Evolutionary conservation across 2,797 vertebrate species (phyloP).

Genomic region (Ctenopoma kingsleyae): DNA sequence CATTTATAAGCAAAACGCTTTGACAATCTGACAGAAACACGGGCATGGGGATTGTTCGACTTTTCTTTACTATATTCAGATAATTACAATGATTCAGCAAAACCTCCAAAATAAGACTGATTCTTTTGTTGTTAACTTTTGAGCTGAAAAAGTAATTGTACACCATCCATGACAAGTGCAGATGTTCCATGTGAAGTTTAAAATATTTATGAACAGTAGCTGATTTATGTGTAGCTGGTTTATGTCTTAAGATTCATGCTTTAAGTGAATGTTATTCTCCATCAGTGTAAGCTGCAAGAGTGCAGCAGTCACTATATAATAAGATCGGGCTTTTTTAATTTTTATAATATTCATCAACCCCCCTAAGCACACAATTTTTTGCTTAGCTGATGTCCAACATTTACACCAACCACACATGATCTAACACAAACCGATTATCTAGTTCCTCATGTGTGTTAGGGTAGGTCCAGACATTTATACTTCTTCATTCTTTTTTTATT

Average conservation of each 20-base stretch:
- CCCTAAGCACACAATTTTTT: slow-evolving; percentile 10
- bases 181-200: slow-evolving; percentile 24
- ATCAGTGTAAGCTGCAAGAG: slow-evolving; percentile 12
- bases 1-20: slow-evolving; percentile 73
- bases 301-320: slow-evolving; percentile 23
- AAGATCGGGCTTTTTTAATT: slow-evolving; percentile 33
- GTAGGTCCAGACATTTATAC: slow-evolving; percentile 38
- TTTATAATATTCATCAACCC: neutral
- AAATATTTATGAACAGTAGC: slow-evolving; percentile 40
- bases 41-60: slow-evolving; percentile 13
- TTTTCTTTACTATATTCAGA: slow-evolving; percentile 6
- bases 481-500: slow-evolving; percentile 36
- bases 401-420: neutral
- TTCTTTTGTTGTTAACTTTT: slow-evolving; percentile 51
- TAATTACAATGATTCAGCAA: neutral
- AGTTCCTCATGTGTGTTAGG: slow-evolving; percentile 26
- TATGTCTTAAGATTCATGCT: slow-evolving; percentile 29
- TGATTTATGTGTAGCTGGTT: slow-evolving; percentile 42
- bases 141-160: slow-evolving; percentile 36
- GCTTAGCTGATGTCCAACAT: slow-evolving; percentile 13
- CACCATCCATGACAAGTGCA: slow-evolving; percentile 12
- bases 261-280: slow-evolving; percentile 32
- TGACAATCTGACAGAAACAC: slow-evolving; percentile 73
- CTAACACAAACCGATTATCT: slow-evolving; percentile 37
- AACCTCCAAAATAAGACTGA: slow-evolving; percentile 27